A percentile compares a stretch with the other conserved stretches of the same genome.
These are phyloP conservation scores for Gobionotothen gibberifrons DNA, from an alignment of 2,797 vertebrate species.

Conservation along the genomic window DNA sequence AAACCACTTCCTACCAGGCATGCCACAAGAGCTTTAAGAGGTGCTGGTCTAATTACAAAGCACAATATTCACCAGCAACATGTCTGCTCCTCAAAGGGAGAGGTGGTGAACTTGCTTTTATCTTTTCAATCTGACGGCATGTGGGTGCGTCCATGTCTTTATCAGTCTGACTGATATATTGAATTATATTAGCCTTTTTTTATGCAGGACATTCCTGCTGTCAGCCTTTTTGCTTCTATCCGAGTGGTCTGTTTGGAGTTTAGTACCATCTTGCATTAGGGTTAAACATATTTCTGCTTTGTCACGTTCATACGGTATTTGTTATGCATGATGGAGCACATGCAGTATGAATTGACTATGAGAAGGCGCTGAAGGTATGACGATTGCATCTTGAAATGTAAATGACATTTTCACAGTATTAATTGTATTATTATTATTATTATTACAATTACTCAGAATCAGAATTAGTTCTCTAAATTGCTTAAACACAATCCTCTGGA, in stretches of 20 bases:
- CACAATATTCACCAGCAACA: constrained; percentile 22
- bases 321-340: constrained; percentile 7
- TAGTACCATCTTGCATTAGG: background rate
- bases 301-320: background rate
- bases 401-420: constrained; percentile 1
- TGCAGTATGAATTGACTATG: background rate
- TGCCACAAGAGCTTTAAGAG: constrained; percentile 42
- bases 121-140: background rate
- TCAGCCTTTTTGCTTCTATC: background rate
- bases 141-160: background rate
- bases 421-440: too few species aligned
- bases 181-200: background rate
- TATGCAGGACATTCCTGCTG: background rate
- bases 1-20: constrained; percentile 50
- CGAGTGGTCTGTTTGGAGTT: background rate
- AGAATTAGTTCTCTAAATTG: constrained; percentile 37
- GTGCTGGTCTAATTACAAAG: constrained; percentile 56
- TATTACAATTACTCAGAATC: constrained; percentile 15
- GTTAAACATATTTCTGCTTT: background rate
- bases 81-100: background rate
- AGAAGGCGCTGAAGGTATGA: background rate
- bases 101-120: background rate
- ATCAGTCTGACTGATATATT: background rate
- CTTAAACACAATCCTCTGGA: constrained; percentile 50
- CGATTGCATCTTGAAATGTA: background rate